Base-by-base conservation (phyloP, 2,113 vertebrate genomes). In the Emberiza fucata region DNA sequence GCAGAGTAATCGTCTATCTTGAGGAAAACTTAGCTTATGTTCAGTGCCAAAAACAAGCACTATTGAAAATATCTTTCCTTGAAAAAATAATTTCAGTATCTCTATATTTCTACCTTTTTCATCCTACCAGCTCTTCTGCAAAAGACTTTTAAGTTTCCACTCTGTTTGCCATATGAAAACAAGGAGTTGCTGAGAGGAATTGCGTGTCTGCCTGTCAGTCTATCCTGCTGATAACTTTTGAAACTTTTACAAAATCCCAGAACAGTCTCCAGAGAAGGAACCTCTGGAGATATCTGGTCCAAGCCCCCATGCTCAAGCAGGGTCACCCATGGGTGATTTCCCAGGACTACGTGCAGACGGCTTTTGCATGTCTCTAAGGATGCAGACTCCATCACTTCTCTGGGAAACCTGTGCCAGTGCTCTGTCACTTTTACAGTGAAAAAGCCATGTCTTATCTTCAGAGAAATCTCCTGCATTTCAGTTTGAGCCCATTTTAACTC, bases 121-220 rank as follows among this genome's bases (percentile, higher is more conserved):
- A 61, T 31, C 14, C 21, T 33, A 29, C 40, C 8, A 82, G 9
- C 8, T 81, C 9, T 31, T 63, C 31, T 69, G 14, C 1, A 5
- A 71, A 75, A 63, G 31, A 56, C 11, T 59, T 66, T 13, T 50
- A 45, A 73, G 15, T 17, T 71, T 91, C 75, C 14, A 71, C 24
- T 4, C 19, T 0, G 0, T 20, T 61, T 80, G 23, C 17, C 8
- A 2, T n/a, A 40, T 16, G 14, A 48, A 40, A 76, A 15, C 1
- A 54, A 45, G 6, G 21, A 63, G 24, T 2, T 51, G 11, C 29
- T 60, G 53, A 73, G 33, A 65, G 37, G 12, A 81, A 35, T 28
- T 25, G 6, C 9, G 2, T 29, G 24, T 70, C 63, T 80, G 13
- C 12, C 22, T 45, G 11, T 14, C 33, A 56, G 37, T n/a, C 75